These are phyloP conservation scores for Rhagonycha fulva DNA, from an alignment of 2,888 invertebrate genomes.

Conservation along the genomic window DNA sequence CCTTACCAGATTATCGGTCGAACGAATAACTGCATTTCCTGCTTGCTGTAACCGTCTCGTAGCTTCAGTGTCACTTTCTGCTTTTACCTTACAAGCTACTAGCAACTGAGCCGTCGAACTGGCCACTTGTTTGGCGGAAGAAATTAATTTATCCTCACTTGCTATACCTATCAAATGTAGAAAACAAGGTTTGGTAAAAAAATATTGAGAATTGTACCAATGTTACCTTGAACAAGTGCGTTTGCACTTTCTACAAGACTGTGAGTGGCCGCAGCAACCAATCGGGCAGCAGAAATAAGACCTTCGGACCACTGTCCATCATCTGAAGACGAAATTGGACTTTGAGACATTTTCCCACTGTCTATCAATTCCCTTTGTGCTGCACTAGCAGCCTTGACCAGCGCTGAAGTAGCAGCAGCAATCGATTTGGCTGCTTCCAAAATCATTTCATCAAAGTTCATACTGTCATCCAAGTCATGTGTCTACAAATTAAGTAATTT, in stretches of 20 bases:
- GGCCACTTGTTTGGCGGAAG: conserved; percentile 95
- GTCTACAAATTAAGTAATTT: conserved; percentile 39
- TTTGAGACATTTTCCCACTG: conserved; percentile 84
- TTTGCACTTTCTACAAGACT: conserved; percentile 98
- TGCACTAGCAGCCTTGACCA: conserved; percentile 95
- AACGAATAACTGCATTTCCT: conserved; percentile 95
- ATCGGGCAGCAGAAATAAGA: conserved; percentile 89
- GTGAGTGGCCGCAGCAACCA: conserved; percentile 97
- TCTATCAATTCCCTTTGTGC: conserved; percentile 96
- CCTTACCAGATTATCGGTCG: conserved; percentile 95
- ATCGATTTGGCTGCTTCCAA: conserved; percentile 97
- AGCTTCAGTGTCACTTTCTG: conserved; percentile 92
- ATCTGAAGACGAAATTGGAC: conserved; percentile 83
- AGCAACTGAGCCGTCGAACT: conserved; percentile 95
- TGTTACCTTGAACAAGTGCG: conserved; percentile 83
- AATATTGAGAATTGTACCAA: not conserved
- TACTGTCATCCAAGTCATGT: conserved; percentile 87
- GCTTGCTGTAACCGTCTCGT: conserved; percentile 90
- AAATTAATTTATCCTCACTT: conserved; percentile 94
- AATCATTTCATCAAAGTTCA: conserved; percentile 99
- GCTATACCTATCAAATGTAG: conserved; percentile 59
- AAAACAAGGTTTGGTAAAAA: not conserved
- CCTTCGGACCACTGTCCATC: conserved; percentile 99
- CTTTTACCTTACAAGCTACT: conserved; percentile 98
- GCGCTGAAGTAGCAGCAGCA: conserved; percentile 93